Evolutionary conservation across 92 coral and sea anemone species (phyloP).

Genomic region (Galaxea fascicularis): DNA sequence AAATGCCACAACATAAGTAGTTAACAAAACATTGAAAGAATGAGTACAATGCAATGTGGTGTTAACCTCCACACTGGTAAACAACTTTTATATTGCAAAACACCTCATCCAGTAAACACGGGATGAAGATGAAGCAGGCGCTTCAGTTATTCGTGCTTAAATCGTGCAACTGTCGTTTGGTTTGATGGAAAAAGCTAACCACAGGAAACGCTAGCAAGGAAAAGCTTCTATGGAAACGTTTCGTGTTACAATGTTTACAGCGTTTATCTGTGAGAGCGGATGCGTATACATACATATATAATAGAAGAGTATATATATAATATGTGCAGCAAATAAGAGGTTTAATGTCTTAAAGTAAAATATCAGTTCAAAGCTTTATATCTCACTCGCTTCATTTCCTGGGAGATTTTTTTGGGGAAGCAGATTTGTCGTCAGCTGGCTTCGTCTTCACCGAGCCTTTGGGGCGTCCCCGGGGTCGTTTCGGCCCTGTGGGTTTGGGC

Average conservation of each 20-base stretch:
- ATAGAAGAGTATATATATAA: slow-evolving; percentile 7
- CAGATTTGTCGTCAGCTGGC: background rate
- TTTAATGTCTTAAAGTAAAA: slow-evolving; percentile 8
- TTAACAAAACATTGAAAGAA: slow-evolving; percentile 16
- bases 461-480: slow-evolving; percentile 54
- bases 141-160: background rate
- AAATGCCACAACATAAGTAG: background rate
- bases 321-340: slow-evolving; percentile 7
- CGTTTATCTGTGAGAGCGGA: background rate
- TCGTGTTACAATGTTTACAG: background rate
- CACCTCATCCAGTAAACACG: background rate
- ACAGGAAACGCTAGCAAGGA: background rate
- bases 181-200: background rate
- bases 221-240: background rate
- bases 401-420: slow-evolving; percentile 20
- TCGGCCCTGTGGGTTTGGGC: slow-evolving; percentile 55
- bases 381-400: slow-evolving; percentile 34
- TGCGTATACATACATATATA: background rate
- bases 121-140: slow-evolving; percentile 4
- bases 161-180: background rate
- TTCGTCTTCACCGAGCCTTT: slow-evolving; percentile 32
- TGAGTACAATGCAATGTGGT: slow-evolving; percentile 2
- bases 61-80: background rate
- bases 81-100: background rate
- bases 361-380: background rate